Percentiles rank a stretch among this genome's conserved stretches.
phyloP scores from a whole-genome alignment of 2,797 vertebrate species.

The Neomorphus geoffroyi region DNA sequence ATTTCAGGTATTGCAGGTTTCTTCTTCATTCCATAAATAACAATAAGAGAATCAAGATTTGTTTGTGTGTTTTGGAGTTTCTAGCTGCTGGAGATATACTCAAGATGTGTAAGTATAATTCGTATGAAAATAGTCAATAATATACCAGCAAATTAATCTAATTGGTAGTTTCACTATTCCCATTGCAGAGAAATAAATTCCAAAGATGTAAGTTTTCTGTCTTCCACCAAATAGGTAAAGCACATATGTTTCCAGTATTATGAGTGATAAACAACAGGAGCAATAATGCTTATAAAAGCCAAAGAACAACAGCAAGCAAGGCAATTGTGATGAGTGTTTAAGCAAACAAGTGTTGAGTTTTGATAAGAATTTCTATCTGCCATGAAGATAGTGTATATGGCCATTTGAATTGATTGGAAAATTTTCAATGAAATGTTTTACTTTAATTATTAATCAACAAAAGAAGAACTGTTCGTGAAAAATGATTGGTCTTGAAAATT shows the following conservation, averaged over 20 bases:
- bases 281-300: conserved; percentile 16
- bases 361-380: background rate
- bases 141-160: background rate
- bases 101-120: background rate
- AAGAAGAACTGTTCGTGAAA: background rate
- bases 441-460: background rate
- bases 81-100: background rate
- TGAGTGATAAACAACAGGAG: background rate
- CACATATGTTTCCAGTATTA: background rate
- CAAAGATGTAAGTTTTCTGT: background rate
- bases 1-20: background rate
- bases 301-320: conserved; percentile 19
- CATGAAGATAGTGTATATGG: background rate
- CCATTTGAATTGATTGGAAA: background rate
- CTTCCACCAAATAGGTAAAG: background rate
- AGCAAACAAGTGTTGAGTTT: background rate
- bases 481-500: background rate
- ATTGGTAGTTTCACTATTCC: background rate
- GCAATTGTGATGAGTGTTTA: background rate
- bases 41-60: background rate
- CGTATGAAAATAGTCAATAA: background rate
- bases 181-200: background rate
- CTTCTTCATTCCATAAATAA: background rate
- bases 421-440: background rate
- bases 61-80: background rate